Evolutionary conservation across 2,113 vertebrate genomes (phyloP), one percentile per base, ranked within the genome.

Genomic region (Toxotes jaculatrix): DNA sequence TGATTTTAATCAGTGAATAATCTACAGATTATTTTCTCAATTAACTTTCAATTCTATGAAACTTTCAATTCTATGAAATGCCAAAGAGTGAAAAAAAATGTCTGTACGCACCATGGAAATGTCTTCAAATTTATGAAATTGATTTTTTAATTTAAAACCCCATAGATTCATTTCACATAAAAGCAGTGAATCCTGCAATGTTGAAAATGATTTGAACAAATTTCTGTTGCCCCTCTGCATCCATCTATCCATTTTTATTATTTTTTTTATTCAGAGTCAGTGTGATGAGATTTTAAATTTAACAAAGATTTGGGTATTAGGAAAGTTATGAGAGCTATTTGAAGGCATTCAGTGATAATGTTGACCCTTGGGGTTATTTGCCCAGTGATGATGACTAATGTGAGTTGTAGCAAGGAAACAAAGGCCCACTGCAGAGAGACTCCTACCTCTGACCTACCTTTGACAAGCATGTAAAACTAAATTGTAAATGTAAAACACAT

Each of bases 401-500:
- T 40, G 23, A 19, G 14, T 4, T 13, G 36, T 36, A 27, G n/a
- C 34, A 32, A 31, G 21, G 21, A 40, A 21, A 12, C 27, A 14
- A 23, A 27, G 49, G 7, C 4, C 69, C 68, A 17, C 40, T 38
- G 75, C 21, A 45, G 36, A 27, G 36, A 27, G 56, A 42, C 32
- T 70, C 23, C 9, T 63, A 7, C 38, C 2, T 45, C 36, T 17
- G 17, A 11, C 32, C 36, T 36, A 4, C 43, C 43, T 21, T 32
- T 51, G 27, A 67, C 13, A 17, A 66, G 42, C 56, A 42, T 17
- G 17, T 78, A 31, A 42, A 32, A 42, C 17, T 32, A 14, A 55
- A 23, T 67, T 19, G 19, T 47, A 67, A 73, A 47, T 64, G 27
- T 21, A 21, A 47, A 72, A 65, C 60, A 55, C n/a, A 62, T 55